Conservation (phyloP, 2,113 vertebrate species). For the Pedetes capensis region DNA sequence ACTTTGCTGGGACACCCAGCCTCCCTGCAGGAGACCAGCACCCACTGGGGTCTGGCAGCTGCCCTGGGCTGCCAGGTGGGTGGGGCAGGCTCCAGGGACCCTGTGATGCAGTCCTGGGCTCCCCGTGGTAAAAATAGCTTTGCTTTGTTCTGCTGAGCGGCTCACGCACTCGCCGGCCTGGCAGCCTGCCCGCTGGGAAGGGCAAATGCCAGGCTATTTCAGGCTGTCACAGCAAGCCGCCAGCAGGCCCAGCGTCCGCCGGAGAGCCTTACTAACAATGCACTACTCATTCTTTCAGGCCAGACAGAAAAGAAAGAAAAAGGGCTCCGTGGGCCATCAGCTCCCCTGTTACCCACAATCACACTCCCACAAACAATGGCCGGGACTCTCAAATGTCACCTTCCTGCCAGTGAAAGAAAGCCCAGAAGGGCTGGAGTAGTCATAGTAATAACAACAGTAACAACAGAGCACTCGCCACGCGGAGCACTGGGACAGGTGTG, state of each 20-base stretch:
- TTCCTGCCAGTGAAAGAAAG: background rate
- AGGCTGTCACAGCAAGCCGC: constrained; percentile 60
- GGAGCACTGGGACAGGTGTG: rapidly evolving
- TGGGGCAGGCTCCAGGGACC: background rate
- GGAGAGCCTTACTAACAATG: constrained; percentile 58
- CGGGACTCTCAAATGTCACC: background rate
- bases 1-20: background rate
- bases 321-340: constrained; percentile 29
- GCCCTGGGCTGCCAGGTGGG: background rate
- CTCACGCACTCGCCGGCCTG: constrained; percentile 50
- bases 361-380: background rate
- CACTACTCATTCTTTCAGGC: constrained; percentile 47
- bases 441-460: background rate
- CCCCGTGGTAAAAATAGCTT: constrained; percentile 63
- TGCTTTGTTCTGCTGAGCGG: constrained; percentile 67
- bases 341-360: constrained; percentile 47
- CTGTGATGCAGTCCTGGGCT: background rate
- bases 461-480: background rate
- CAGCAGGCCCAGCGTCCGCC: constrained; percentile 51
- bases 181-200: constrained; percentile 46
- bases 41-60: background rate
- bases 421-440: background rate
- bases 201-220: constrained; percentile 64
- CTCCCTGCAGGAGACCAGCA: background rate
- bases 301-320: background rate